Evolutionary conservation across 2,888 invertebrate species (phyloP), one percentile per base, ranked within the genome.

Genomic region (Deilephila porcellus): DNA sequence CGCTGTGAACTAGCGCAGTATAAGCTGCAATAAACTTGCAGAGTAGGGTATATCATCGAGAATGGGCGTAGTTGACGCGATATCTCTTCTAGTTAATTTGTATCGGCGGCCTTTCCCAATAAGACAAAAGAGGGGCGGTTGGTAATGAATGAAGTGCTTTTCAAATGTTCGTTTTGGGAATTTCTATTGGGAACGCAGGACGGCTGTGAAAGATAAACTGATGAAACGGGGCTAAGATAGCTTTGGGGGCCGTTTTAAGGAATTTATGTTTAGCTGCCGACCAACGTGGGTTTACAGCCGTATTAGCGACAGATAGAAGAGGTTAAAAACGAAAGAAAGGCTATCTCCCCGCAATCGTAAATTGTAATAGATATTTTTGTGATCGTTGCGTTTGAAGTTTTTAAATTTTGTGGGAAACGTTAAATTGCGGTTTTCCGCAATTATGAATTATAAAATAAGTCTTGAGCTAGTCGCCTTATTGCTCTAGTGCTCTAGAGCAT

Each of bases 101-200:
- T 59, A 67, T 59, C 56, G 37, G 59, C 67, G 72, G 56, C 25
- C 4, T 34, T 59, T 32, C 72, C 64, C 72, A 74, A 82, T 81
- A 80, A 87, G 82, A 86, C 85, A 85, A 84, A 83, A 81, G 79
- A 84, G 81, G 83, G 82, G 81, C 77, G 82, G 78, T 79, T 76
- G 75, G 81, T 90, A 89, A 89, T 89, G 88, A 89, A 89, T 88
- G 88, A 88, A 88, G 85, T 85, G 83, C 76, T 80, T 73, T 78
- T 75, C 78, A 79, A 87, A 87, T 83, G 85, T 83, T 81, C 84
- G 78, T 83, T 81, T 81, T 75, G 87, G 85, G 88, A 83, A 84
- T 85, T 82, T 84, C 79, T 82, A 86, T 83, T 78, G 85, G 83
- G 81, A 86, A 83, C 82, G 81, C 82, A 77, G 85, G 83, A 83